Conservation (phyloP, 2,113 vertebrate species). For the Colistium nudipinnis region DNA sequence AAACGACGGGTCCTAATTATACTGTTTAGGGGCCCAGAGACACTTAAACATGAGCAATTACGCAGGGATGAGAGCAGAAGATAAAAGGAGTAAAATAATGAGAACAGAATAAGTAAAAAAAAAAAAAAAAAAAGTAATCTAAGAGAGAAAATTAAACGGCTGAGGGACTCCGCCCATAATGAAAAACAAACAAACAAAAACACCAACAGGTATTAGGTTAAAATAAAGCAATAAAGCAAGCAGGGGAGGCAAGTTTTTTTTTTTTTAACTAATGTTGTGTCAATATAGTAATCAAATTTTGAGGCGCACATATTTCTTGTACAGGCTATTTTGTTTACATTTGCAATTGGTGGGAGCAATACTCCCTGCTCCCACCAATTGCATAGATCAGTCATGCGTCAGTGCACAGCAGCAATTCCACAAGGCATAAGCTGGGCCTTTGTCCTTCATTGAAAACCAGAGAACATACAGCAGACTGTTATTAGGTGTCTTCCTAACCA, state of each 20-base stretch:
- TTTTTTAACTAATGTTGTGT: too few species aligned
- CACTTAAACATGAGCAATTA: conserved; percentile 70
- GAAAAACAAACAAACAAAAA: conserved; percentile 5
- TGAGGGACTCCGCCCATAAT: conserved; percentile 11
- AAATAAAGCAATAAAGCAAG: conserved; percentile 36
- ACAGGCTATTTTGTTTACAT: conserved; percentile 39
- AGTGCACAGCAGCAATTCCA: conserved; percentile 53
- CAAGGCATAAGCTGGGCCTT: conserved; percentile 60
- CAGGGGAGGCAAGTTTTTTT: too few species aligned
- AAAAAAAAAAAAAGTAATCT: not conserved
- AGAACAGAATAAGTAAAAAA: not conserved
- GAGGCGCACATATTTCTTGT: conserved; percentile 49
- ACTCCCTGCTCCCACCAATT: conserved; percentile 56
- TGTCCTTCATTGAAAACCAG: conserved; percentile 70
- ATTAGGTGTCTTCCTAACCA: conserved; percentile 66
- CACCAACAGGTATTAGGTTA: too few species aligned
- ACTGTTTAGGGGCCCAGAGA: conserved; percentile 47
- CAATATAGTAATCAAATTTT: conserved; percentile 54
- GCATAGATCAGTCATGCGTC: conserved; percentile 62
- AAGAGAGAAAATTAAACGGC: conserved; percentile 45
- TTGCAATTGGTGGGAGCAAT: too few species aligned
- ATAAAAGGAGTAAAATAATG: conserved; percentile 45
- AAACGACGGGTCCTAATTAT: conserved; percentile 75
- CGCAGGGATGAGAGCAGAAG: conserved; percentile 54
- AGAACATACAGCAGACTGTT: conserved; percentile 59